These are phyloP conservation scores for Baryphthengus martii DNA, from an alignment of 2,113 vertebrate species.

Conservation along the genomic window DNA sequence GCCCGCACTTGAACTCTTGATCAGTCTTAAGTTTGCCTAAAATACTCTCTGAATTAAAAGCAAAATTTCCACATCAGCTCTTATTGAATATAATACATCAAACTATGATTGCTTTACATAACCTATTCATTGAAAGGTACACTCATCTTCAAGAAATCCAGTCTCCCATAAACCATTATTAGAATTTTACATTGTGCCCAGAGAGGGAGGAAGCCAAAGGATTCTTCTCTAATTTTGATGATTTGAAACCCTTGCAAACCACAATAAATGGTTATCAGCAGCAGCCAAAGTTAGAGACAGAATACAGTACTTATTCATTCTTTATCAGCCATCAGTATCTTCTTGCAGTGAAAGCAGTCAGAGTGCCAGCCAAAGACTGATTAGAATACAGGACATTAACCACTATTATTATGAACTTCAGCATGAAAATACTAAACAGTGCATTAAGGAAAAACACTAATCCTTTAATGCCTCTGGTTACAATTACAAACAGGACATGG, in stretches of 20 bases:
- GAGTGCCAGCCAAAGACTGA: not conserved
- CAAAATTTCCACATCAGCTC: not conserved
- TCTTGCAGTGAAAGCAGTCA: not conserved
- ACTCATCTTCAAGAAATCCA: not conserved
- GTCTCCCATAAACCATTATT: not conserved
- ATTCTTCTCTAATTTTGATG: not conserved
- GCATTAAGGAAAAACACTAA: not conserved
- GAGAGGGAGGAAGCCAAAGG: not conserved
- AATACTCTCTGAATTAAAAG: not conserved
- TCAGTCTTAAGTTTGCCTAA: not conserved
- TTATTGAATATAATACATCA: fast-evolving
- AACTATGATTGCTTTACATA: not conserved
- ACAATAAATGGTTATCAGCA: fast-evolving
- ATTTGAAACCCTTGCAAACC: not conserved
- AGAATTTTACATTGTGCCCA: not conserved
- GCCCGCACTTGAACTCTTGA: not conserved
- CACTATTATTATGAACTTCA: not conserved
- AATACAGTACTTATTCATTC: not conserved
- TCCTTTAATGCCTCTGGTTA: not conserved
- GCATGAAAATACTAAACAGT: not conserved
- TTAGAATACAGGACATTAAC: not conserved
- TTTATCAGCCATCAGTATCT: not conserved
- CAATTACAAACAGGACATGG: not conserved
- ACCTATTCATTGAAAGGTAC: not conserved
- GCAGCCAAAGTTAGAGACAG: not conserved